Base-by-base conservation (phyloP, 2,797 vertebrate species). In the Macropus fuliginosus region DNA sequence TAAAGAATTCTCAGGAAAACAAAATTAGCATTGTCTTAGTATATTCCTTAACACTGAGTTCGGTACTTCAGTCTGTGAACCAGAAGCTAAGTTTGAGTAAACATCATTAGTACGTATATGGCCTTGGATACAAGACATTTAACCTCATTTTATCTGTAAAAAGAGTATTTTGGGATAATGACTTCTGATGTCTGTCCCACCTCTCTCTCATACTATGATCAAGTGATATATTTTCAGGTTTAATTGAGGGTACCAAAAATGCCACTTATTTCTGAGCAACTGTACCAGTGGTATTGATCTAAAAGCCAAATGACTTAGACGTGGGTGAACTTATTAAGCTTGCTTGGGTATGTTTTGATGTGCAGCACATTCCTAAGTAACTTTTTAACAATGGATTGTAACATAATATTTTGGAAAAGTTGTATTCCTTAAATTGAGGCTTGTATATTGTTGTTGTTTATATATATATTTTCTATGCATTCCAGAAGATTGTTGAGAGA, bases 381-480 rank as follows among this genome's bases (percentile, higher is more conserved):
- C 54, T 96, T 97, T 94, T 92, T 40, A 16, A 96, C 56, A 90
- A 11, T 27, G n/a, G 18, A 24, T 87, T 87, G 40, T 94, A 89
- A 56, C 40, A 34, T 56, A 28, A 46, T 92, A 46, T 93, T 95
- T 94, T 96, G 91, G 52, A 57, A 95, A 96, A 57, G 12, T 97
- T 11, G 14, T 18, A 18, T 93, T 95, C 14, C 62, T 92, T 94
- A 57, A 62, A 55, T n/a, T 66, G 14, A 66, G 91, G 54, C 89
- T 93, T 94, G 40, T 1, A 92, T 96, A 92, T 96, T 90, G 0
- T 90, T 92, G 54, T 93, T 95, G 95, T 95, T 6, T 6, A 56
- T 54, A 1, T 94, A 55, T 5, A 13, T 81, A 14, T 74, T 18
- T 91, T 95, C 91, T 96, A 94, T 6, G 95, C 21, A 34, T 66